Conservation (phyloP, 2,888 invertebrate genomes). For the Dryobotodes eremita region DNA sequence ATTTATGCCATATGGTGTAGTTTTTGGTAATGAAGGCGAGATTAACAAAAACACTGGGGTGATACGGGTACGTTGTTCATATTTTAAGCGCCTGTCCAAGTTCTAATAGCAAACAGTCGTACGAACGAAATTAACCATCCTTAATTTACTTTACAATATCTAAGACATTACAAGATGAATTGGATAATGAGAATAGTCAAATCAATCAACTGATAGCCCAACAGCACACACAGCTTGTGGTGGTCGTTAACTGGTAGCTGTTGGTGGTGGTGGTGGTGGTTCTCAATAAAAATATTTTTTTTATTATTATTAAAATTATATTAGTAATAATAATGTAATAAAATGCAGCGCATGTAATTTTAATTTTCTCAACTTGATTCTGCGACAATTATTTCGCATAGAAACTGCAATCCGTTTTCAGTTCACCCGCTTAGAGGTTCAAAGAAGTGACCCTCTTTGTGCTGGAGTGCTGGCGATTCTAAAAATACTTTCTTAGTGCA, state of each 20-base stretch:
- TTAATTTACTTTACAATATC: neutral
- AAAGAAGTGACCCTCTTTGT: neutral
- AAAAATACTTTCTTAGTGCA: constrained; percentile 2
- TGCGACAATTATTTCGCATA: too few relatives aligned
- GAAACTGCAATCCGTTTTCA: neutral
- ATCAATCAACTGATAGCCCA: neutral
- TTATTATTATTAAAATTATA: neutral
- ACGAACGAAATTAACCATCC: neutral
- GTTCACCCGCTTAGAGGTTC: neutral
- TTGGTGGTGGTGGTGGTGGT: too few relatives aligned
- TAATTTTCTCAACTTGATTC: neutral
- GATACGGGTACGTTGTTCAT: neutral
- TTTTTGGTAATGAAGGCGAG: neutral
- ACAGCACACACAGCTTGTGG: too few relatives aligned
- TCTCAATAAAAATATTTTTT: too few relatives aligned
- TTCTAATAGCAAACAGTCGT: constrained; percentile 14
- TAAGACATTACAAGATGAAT: neutral
- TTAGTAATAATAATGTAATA: neutral
- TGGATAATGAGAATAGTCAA: neutral
- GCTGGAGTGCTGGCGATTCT: neutral
- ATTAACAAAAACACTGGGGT: neutral
- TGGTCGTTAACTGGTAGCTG: too few relatives aligned
- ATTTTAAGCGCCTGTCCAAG: constrained; percentile 21
- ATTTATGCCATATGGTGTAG: neutral
- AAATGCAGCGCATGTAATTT: neutral